Evolutionary conservation across 1,140 invertebrate species (phyloP), one percentile per base, ranked within the genome.

Genomic region (Neelides sp.): DNA sequence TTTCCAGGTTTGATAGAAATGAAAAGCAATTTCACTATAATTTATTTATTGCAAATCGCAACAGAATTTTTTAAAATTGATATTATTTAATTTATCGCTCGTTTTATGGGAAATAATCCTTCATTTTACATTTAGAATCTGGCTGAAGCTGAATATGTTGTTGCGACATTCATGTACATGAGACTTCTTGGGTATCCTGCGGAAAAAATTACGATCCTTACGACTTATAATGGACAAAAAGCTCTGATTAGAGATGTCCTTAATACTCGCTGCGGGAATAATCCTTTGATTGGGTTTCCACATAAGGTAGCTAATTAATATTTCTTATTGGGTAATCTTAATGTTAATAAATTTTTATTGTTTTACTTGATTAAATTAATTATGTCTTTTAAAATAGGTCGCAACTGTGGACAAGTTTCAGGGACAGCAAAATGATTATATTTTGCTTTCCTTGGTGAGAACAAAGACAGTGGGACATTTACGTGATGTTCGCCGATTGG

Each of bases 171-270:
- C 65, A 98, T 96, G 90, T 99, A 93, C 64, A 98, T 99, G 95
- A 71, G 96, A 48, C 70, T 99, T 3, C 68, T 97, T 23, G 95
- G 95, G 0, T 99, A 98, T 75, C 92, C 95, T 0, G 89, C 93
- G 0, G 82, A 93, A 46, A 93, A 93, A 68, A 97, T 99, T 52
- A 95, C 94, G 13, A 97, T 99, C 61, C 67, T 99, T n/a, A 98
- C 95, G 0, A 98, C 96, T 0, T 99, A 99, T 68, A 99, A 99
- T 71, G 96, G 96, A 7, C 96, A 99, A 69, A 98, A 98, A 66
- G 90, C 96, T 70, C 74, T 99, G 17, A 88, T 99, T 26, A 69
- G 90, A 23, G 96, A 99, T 70, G 91, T 99, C 7, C 84, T 98
- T 40, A 83, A 91, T 58, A 85, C 87, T 40, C 74, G 93, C 53